A percentile compares a stretch with the other conserved stretches of the same genome.
Evolutionary conservation across 2,888 invertebrate genomes (phyloP).

Genomic region (Chirona hameri): DNA sequence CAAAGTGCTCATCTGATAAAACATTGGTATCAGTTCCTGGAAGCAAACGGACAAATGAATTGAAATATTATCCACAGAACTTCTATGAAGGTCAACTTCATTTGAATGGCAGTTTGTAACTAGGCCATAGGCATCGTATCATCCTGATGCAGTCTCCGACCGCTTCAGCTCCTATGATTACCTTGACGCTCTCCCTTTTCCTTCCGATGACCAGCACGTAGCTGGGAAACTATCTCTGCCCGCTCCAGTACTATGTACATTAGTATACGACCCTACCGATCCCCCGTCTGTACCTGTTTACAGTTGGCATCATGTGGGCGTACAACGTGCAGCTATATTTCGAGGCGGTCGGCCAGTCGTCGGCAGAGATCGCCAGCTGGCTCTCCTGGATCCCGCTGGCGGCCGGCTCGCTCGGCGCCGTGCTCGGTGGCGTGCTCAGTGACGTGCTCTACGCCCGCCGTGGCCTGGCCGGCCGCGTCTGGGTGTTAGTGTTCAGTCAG

Average conservation of each 20-base stretch:
- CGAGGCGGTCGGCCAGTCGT: conserved; percentile 44
- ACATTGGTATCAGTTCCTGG: no score
- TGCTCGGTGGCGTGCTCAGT: neutral
- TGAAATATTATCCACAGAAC: no score
- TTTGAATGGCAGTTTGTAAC: no score
- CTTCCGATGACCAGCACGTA: no score
- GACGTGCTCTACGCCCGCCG: neutral
- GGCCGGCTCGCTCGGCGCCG: conserved; percentile 38
- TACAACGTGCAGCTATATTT: conserved; percentile 50
- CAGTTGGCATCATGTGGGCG: conserved; percentile 39
- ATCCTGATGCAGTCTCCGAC: no score
- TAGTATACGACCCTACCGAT: neutral
- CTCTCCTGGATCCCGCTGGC: conserved; percentile 48
- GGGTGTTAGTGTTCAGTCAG: conserved; percentile 47
- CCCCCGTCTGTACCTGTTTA: neutral
- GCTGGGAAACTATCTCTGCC: no score
- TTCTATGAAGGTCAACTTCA: no score
- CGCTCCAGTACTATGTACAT: neutral
- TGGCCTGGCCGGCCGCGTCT: conserved; percentile 46
- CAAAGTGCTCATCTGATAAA: no score
- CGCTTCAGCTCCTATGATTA: no score
- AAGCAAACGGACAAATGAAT: no score
- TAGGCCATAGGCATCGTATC: no score
- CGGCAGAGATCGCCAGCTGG: conserved; percentile 45
- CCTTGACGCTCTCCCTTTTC: no score